Percentiles rank a stretch among this genome's conserved stretches.
Conservation (phyloP, 2,888 invertebrate genomes). For the Poecilus cupreus region DNA sequence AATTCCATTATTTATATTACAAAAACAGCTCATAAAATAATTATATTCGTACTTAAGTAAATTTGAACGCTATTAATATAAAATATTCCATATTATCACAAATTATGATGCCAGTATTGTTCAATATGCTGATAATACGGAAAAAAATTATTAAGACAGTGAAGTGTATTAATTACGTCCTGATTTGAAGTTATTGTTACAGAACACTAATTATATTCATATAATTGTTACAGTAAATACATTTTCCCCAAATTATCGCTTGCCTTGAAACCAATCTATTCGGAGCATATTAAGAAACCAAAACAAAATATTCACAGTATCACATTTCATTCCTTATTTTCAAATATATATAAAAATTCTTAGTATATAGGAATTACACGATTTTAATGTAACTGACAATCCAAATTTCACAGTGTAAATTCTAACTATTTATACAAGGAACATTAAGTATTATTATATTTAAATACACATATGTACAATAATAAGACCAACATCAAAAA, state of each 20-base stretch:
- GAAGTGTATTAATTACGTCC: too few relatives aligned
- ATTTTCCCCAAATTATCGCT: too few relatives aligned
- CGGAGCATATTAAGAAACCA: too few relatives aligned
- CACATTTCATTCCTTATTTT: conserved; percentile 23
- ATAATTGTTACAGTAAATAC: too few relatives aligned
- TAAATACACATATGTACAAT: conserved; percentile 56
- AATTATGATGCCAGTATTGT: background rate
- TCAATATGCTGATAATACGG: background rate
- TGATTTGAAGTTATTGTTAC: too few relatives aligned
- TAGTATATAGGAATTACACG: background rate
- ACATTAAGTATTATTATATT: conserved; percentile 52
- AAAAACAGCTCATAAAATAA: too few relatives aligned
- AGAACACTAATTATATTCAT: too few relatives aligned
- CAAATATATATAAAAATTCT: background rate
- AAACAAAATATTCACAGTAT: conserved; percentile 20
- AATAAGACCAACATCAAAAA: conserved; percentile 52
- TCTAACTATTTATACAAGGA: conserved; percentile 55
- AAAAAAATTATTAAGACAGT: background rate
- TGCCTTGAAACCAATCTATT: too few relatives aligned
- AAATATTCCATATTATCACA: background rate
- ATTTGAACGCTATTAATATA: background rate
- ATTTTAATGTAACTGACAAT: conserved; percentile 32
- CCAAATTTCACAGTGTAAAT: conserved; percentile 19
- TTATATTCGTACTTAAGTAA: too few relatives aligned
- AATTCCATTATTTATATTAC: too few relatives aligned